Percentiles rank a stretch among this genome's conserved stretches.
Conservation (phyloP, 92 coral and sea anemone genomes). For the Palythoa grandiflora region DNA sequence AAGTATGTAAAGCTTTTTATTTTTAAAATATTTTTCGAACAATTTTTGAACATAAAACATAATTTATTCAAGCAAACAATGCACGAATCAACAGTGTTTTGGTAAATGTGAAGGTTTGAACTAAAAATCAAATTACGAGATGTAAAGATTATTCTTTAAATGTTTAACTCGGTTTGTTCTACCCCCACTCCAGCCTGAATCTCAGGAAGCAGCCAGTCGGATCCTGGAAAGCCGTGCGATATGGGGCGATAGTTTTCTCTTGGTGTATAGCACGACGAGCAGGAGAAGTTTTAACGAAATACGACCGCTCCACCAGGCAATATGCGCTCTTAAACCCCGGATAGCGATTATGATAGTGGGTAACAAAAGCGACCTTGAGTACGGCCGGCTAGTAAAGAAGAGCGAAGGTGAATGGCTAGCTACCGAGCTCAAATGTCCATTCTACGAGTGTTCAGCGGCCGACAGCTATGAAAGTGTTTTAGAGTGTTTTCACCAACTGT, state of each 20-base stretch:
- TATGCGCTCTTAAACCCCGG: slow-evolving; percentile 66
- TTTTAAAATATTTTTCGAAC: too few relatives aligned
- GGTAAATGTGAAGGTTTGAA: neutral
- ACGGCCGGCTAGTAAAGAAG: slow-evolving; percentile 71
- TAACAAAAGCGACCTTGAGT: slow-evolving; percentile 79
- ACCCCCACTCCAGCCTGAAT: slow-evolving; percentile 32
- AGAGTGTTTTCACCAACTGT: slow-evolving; percentile 76
- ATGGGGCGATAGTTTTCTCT: slow-evolving; percentile 85
- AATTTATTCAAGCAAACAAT: too few relatives aligned
- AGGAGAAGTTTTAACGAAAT: slow-evolving; percentile 72
- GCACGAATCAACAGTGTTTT: too few relatives aligned
- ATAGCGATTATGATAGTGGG: slow-evolving; percentile 75
- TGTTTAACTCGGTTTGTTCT: neutral
- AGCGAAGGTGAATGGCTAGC: slow-evolving; percentile 69
- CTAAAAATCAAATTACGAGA: neutral
- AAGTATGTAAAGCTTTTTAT: too few relatives aligned
- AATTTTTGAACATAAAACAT: too few relatives aligned
- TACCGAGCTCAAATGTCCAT: slow-evolving; percentile 71
- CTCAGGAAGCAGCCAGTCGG: slow-evolving; percentile 48
- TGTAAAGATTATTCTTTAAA: neutral
- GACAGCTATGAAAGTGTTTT: slow-evolving; percentile 63
- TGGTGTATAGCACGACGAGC: slow-evolving; percentile 83
- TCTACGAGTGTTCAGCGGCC: slow-evolving; percentile 84
- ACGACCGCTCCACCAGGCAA: slow-evolving; percentile 50
- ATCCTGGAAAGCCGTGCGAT: slow-evolving; percentile 61